These are phyloP conservation scores for Prionailurus viverrinus DNA, from an alignment of 2,113 vertebrate species.

Conservation along the genomic window DNA sequence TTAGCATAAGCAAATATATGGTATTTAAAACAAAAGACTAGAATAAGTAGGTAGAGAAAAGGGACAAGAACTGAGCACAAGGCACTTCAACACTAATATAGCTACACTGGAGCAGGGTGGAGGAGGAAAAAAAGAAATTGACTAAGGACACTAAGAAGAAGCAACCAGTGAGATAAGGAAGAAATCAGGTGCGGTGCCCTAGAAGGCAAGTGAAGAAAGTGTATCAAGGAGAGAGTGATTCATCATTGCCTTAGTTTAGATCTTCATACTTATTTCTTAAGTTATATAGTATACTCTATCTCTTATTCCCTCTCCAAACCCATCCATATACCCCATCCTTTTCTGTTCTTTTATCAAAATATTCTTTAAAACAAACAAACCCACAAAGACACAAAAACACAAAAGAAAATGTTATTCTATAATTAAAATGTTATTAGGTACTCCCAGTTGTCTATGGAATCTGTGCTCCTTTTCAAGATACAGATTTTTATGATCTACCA, in stretches of 20 bases:
- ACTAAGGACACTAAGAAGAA: neutral
- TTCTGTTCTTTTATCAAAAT: neutral
- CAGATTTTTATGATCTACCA: neutral
- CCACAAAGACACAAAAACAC: neutral
- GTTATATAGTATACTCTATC: neutral
- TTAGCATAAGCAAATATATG: neutral
- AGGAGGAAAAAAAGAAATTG: neutral
- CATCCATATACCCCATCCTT: neutral
- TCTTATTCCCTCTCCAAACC: neutral
- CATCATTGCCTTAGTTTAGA: neutral
- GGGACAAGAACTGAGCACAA: neutral
- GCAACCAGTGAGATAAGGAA: neutral
- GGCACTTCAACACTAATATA: neutral
- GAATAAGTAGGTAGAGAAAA: neutral
- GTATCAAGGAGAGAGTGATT: neutral
- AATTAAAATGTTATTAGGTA: neutral
- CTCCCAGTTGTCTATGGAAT: neutral
- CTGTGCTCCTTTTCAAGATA: neutral
- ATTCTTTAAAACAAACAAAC: neutral
- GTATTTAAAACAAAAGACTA: conserved; percentile 4
- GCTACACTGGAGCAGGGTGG: neutral
- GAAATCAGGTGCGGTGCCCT: neutral
- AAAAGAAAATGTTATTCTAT: neutral
- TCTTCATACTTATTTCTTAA: neutral
- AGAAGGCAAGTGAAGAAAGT: neutral